phyloP scores from a whole-genome alignment of 2,113 vertebrate genomes.

The Mustelus asterias region DNA sequence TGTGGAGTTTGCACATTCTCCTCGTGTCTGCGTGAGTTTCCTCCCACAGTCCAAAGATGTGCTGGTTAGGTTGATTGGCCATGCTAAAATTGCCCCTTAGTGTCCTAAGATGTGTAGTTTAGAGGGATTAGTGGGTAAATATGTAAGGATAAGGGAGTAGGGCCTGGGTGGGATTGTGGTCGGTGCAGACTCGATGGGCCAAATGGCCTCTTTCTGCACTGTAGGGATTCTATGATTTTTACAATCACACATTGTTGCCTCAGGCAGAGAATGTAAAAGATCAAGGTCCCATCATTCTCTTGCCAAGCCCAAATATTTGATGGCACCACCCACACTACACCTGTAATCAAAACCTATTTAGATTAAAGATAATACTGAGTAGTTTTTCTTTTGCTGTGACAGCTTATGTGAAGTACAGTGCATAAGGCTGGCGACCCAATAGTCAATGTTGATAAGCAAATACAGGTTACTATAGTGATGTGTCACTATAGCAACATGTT shows the following conservation, averaged over 20 bases:
- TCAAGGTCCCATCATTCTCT: neutral
- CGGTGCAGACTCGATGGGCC: too few relatives aligned
- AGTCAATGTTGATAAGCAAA: constrained; percentile 5
- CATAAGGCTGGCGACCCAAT: neutral
- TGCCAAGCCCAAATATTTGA: neutral
- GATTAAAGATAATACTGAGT: neutral
- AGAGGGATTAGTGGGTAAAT: too few relatives aligned
- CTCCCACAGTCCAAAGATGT: too few relatives aligned
- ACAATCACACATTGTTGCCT: neutral
- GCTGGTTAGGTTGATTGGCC: too few relatives aligned
- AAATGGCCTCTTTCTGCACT: too few relatives aligned
- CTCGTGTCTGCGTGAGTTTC: too few relatives aligned
- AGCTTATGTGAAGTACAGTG: neutral
- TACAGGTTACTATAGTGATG: neutral
- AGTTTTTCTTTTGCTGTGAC: neutral
- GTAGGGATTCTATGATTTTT: too few relatives aligned
- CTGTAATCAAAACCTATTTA: neutral
- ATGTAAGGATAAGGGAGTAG: too few relatives aligned
- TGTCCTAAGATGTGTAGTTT: too few relatives aligned
- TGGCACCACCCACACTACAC: neutral
- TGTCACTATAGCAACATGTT: constrained; percentile 1
- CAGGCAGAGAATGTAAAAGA: neutral
- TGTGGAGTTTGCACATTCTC: too few relatives aligned
- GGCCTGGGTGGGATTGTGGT: too few relatives aligned
- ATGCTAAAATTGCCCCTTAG: too few relatives aligned